phyloP scores from a whole-genome alignment of 2,888 invertebrate genomes.

The Dorcus parallelipipedus region DNA sequence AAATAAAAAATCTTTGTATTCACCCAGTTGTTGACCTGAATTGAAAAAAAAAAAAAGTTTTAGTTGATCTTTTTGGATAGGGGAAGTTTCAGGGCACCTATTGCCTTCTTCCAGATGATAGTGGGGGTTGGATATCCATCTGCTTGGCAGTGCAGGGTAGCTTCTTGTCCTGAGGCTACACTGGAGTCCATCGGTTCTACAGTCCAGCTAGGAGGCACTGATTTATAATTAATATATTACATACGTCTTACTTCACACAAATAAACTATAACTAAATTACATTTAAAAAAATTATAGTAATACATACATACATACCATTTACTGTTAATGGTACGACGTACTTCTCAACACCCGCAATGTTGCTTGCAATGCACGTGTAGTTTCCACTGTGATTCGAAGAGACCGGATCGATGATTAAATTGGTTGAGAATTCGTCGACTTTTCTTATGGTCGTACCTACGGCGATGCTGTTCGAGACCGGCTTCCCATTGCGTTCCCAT shows the following conservation, averaged over 20 bases:
- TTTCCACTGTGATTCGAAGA: slow-evolving; percentile 84
- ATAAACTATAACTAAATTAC: not conserved
- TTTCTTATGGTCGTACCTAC: slow-evolving; percentile 57
- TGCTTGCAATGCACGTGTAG: slow-evolving; percentile 88
- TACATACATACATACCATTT: slow-evolving; percentile 65
- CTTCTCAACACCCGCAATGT: slow-evolving; percentile 76
- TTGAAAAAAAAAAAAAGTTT: too few species aligned
- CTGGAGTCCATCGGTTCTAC: slow-evolving; percentile 81
- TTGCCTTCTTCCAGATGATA: slow-evolving; percentile 86
- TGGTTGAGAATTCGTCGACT: slow-evolving; percentile 82
- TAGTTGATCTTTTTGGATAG: not conserved
- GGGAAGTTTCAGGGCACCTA: slow-evolving; percentile 56
- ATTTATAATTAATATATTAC: not conserved
- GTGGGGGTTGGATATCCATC: slow-evolving; percentile 87
- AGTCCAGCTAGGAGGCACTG: slow-evolving; percentile 88
- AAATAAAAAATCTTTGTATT: slow-evolving; percentile 79
- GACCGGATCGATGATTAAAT: slow-evolving; percentile 81
- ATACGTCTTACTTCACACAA: not conserved
- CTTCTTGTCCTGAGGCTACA: slow-evolving; percentile 78
- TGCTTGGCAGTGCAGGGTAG: slow-evolving; percentile 83
- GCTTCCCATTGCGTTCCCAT: slow-evolving; percentile 86
- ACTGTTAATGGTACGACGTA: slow-evolving; percentile 78
- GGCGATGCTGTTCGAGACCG: slow-evolving; percentile 53
- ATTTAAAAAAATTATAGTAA: too few species aligned
- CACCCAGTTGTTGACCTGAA: slow-evolving; percentile 65